Evolutionary conservation across 2,888 invertebrate species (phyloP).

Genomic region (Furcula furcula): DNA sequence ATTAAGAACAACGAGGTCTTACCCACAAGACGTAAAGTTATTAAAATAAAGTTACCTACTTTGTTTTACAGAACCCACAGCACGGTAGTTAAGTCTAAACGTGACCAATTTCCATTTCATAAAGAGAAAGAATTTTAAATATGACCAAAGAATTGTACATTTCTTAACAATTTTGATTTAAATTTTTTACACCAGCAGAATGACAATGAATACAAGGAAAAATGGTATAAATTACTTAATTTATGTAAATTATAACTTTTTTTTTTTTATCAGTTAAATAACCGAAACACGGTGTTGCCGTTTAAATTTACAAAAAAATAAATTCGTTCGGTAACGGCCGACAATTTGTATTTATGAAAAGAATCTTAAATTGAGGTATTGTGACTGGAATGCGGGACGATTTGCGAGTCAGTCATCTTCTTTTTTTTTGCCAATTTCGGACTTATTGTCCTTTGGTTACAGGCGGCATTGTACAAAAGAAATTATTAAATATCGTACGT

Average conservation of each 20-base stretch:
- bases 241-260: conserved; percentile 58
- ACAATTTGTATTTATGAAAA: conserved; percentile 41
- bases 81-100: not conserved
- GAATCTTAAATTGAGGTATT: conserved; percentile 54
- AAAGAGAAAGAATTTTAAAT: not conserved
- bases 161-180: conserved; percentile 26
- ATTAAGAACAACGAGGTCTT: too few species aligned
- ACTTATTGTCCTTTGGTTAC: conserved; percentile 20
- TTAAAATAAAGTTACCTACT: not conserved
- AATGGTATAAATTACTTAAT: conserved; percentile 57
- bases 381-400: conserved; percentile 31
- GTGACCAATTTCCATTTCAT: not conserved
- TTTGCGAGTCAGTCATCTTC: conserved; percentile 33
- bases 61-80: not conserved
- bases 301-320: conserved; percentile 54
- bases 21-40: not conserved
- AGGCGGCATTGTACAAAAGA: too few species aligned
- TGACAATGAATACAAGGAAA: conserved; percentile 37
- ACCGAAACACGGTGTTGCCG: conserved; percentile 25
- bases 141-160: not conserved
- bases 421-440: conserved; percentile 23
- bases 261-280: conserved; percentile 30
- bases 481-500: too few species aligned
- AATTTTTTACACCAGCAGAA: conserved; percentile 28
- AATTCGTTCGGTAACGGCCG: conserved; percentile 42